These are phyloP conservation scores for Xestia ashworthii DNA, from an alignment of 2,888 invertebrate species.

Conservation along the genomic window DNA sequence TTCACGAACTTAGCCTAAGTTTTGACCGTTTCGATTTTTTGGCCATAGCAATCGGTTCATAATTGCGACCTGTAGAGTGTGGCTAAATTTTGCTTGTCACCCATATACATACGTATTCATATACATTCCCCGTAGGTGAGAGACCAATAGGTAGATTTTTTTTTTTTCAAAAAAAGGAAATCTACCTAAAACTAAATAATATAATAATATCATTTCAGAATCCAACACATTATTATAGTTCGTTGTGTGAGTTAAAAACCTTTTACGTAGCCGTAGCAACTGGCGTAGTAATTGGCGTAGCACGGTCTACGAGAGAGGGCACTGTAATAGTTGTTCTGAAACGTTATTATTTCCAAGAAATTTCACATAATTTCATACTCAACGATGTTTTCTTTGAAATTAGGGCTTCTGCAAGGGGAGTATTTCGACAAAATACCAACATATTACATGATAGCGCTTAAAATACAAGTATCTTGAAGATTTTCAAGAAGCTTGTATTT, in stretches of 20 bases:
- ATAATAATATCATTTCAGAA: background rate
- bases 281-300: conserved; percentile 18
- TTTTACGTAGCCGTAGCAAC: conserved; percentile 24
- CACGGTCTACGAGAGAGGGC: conserved; percentile 24
- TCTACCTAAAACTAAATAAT: no score
- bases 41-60: no score
- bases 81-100: no score
- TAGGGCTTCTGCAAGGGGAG: background rate
- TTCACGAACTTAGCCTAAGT: no score
- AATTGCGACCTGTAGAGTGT: no score
- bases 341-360: conserved; percentile 1
- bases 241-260: background rate
- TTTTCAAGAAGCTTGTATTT: conserved; percentile 1
- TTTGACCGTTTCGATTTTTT: no score
- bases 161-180: no score
- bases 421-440: background rate
- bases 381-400: background rate
- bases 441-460: background rate
- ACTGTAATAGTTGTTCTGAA: background rate
- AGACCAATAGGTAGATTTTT: no score
- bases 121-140: no score
- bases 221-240: background rate
- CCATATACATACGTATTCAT: no score
- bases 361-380: background rate
- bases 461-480: background rate